phyloP scores from a whole-genome alignment of 2,113 vertebrate genomes.

The Bothrops jararaca region DNA sequence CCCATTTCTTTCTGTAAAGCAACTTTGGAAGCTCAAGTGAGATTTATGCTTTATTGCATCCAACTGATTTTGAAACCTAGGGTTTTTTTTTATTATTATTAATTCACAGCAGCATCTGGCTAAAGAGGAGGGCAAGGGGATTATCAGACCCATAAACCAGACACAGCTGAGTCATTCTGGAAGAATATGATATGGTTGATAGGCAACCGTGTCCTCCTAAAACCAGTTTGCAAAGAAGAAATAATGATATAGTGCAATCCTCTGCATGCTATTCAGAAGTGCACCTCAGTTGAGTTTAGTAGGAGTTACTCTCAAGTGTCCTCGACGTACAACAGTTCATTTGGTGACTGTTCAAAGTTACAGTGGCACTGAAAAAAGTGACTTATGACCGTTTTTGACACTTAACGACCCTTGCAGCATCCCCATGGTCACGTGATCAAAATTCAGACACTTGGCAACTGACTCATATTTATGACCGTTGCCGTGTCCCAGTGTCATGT shows the following conservation, averaged over 20 bases:
- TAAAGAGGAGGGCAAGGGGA: background rate
- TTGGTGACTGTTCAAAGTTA: background rate
- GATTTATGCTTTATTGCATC: background rate
- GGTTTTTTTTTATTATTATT: background rate
- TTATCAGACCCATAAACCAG: background rate
- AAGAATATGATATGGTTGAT: constrained; percentile 1
- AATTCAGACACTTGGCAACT: background rate
- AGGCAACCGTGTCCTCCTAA: constrained; percentile 14
- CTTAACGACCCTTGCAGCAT: background rate
- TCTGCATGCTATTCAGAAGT: background rate
- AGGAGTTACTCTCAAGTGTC: background rate
- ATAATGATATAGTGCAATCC: too few relatives aligned
- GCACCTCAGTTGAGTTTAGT: background rate
- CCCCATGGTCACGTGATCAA: background rate
- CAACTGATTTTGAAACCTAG: accelerated
- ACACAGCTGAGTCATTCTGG: background rate
- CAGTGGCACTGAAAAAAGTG: background rate
- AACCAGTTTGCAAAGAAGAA: constrained; percentile 1
- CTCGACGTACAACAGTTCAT: background rate
- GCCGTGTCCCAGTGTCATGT: background rate
- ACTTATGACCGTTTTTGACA: background rate
- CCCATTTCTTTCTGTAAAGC: background rate
- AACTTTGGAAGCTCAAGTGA: background rate
- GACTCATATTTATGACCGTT: background rate
- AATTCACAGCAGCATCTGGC: background rate